A percentile compares a stretch with the other conserved stretches of the same genome.
Evolutionary conservation across 2,888 invertebrate species (phyloP).

Genomic region (Steinernema hermaphroditum): DNA sequence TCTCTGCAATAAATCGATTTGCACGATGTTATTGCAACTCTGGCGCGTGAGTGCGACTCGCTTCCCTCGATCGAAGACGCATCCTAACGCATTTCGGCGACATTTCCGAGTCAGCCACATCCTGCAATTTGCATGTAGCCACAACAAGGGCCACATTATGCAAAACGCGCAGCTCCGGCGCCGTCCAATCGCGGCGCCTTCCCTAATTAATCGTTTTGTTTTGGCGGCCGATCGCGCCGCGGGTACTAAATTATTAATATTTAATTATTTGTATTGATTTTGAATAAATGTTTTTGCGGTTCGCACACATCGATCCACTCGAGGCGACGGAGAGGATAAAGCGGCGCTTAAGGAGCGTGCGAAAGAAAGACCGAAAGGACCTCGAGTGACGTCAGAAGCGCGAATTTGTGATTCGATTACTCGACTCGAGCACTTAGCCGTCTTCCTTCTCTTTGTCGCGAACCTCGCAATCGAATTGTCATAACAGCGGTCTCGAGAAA

Average conservation of each 20-base stretch:
- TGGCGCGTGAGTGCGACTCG: neutral
- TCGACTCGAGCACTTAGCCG: slow-evolving; percentile 15
- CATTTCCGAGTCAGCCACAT: slow-evolving; percentile 46
- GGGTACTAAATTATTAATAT: neutral
- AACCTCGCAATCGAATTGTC: neutral
- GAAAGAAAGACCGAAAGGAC: neutral
- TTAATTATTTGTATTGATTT: slow-evolving; percentile 15
- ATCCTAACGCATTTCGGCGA: slow-evolving; percentile 36
- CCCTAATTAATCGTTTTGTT: neutral
- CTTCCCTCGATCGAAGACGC: neutral
- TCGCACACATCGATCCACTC: slow-evolving; percentile 5
- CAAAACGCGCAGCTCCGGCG: no score
- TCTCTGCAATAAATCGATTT: neutral
- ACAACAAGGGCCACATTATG: slow-evolving; percentile 5
- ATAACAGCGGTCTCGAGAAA: neutral
- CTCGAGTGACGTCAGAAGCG: neutral
- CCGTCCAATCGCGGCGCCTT: no score
- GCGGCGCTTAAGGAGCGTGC: slow-evolving; percentile 3
- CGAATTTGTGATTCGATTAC: slow-evolving; percentile 2
- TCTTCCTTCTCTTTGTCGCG: slow-evolving; percentile 4
- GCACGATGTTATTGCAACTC: slow-evolving; percentile 27
- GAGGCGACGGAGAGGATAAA: slow-evolving; percentile 6
- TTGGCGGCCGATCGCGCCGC: neutral
- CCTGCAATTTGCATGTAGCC: slow-evolving; percentile 25
- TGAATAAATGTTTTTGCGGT: slow-evolving; percentile 21